Evolutionary conservation across 2,113 vertebrate genomes (phyloP).

Genomic region (Budorcas taxicolor): DNA sequence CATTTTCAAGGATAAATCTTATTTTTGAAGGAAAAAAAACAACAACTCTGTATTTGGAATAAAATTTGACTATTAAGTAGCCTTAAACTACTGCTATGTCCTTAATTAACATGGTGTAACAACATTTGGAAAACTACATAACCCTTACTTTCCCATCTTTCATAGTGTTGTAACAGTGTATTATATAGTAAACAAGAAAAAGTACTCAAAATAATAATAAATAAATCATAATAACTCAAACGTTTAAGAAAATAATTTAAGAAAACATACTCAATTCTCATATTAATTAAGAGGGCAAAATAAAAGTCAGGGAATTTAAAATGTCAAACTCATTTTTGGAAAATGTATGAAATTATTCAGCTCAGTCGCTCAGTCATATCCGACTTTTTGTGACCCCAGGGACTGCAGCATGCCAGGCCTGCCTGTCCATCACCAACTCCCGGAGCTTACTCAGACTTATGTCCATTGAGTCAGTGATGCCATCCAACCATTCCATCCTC

Average conservation of each 20-base stretch:
- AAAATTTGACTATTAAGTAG: not conserved
- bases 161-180: not conserved
- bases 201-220: not conserved
- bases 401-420: not conserved
- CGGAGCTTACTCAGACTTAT: rapidly evolving
- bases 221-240: not conserved
- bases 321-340: not conserved
- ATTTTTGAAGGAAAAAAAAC: not conserved
- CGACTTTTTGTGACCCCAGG: not conserved
- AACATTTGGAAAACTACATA: not conserved
- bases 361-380: not conserved
- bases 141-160: not conserved
- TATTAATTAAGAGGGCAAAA: not conserved
- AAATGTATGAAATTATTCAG: not conserved
- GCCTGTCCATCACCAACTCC: not conserved
- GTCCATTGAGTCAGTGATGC: not conserved
- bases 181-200: not conserved
- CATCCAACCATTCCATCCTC: not conserved
- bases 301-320: not conserved
- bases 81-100: not conserved
- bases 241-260: not conserved
- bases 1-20: slow-evolving; percentile 23
- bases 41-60: not conserved
- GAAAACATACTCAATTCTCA: not conserved
- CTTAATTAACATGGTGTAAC: not conserved